A percentile compares a stretch with the other conserved stretches of the same genome.
phyloP scores from a whole-genome alignment of 2,797 vertebrate genomes.

The Enteromius mattozi region DNA sequence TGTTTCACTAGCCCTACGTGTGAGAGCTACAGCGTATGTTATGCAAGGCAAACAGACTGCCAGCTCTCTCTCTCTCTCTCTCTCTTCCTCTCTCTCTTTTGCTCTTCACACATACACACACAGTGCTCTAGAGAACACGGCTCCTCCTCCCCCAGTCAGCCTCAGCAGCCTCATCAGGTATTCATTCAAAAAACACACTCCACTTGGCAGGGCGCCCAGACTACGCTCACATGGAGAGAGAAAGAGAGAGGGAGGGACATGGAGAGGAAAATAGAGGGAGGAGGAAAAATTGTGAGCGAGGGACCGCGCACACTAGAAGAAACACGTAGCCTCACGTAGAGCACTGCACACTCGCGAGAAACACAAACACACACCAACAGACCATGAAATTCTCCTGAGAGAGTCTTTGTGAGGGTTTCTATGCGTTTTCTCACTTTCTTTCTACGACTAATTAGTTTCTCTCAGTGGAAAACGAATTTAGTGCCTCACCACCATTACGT shows the following conservation, averaged over 20 bases:
- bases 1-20: conserved; percentile 77
- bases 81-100: conserved; percentile 57
- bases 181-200: conserved; percentile 91
- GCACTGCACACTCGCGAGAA: conserved; percentile 17
- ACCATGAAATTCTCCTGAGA: conserved; percentile 25
- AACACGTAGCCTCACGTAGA: conserved; percentile 56
- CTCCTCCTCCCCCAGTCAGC: conserved; percentile 80
- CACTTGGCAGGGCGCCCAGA: conserved; percentile 81
- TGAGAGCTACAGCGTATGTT: conserved; percentile 79
- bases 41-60: conserved; percentile 86
- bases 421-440: neutral
- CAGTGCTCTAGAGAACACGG: conserved; percentile 82
- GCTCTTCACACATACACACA: conserved; percentile 64
- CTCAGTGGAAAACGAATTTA: conserved; percentile 28
- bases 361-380: conserved; percentile 33
- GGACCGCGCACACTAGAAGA: conserved; percentile 62
- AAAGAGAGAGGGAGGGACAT: conserved; percentile 54
- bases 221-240: conserved; percentile 74
- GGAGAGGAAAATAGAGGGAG: conserved; percentile 58
- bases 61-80: conserved; percentile 78
- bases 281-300: conserved; percentile 66
- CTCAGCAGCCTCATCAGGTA: conserved; percentile 93
- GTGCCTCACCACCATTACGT: neutral
- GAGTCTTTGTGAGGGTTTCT: conserved; percentile 2
- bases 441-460: conserved; percentile 32